Evolutionary conservation across 2,888 invertebrate genomes (phyloP), one percentile per base, ranked within the genome.

Genomic region (Notodonta dromedarius): DNA sequence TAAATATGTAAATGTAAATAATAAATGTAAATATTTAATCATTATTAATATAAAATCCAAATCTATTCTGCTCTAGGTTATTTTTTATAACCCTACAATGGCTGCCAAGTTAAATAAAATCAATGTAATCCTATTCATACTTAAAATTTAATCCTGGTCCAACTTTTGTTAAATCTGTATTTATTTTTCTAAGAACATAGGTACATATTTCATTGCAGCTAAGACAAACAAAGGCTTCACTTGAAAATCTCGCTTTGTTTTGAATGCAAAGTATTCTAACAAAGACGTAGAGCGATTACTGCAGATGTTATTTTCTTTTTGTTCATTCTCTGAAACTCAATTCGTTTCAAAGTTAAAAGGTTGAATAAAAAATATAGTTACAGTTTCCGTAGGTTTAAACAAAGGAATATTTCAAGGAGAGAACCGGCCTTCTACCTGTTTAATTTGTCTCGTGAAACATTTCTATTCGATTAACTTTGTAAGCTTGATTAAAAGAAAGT

Each of bases 401-500:
- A 39, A 54, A 52, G 32, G 32, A 42, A 11, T 12, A 42, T 42
- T 42, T 42, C 42, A 42, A 42, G 42, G 42, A 12, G 4, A 46
- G 5, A n/a, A 46, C 5, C 14, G 12, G 44, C 5, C 11, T 62
- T 61, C 44, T 42, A 32, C 32, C 51, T 63, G 55, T 53, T 61
- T 68, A 59, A 58, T 65, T 68, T 12, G 53, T 59, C 51, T 59
- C 60, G 42, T 13, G 53, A 57, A 72, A 55, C 52, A 59, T 62
- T 65, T 54, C 52, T 56, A 65, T 61, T 48, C 56, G 63, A 66
- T 69, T 69, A 62, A 63, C 58, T 70, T 71, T 61, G 53, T 54
- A 58, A 61, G 65, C 56, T 66, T 61, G 57, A 69, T 70, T 66
- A 67, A 63, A 66, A 50, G 58, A 67, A 62, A 63, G 39, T 70